Conservation (phyloP, 2,113 vertebrate genomes). For the Synchiropus splendidus region DNA sequence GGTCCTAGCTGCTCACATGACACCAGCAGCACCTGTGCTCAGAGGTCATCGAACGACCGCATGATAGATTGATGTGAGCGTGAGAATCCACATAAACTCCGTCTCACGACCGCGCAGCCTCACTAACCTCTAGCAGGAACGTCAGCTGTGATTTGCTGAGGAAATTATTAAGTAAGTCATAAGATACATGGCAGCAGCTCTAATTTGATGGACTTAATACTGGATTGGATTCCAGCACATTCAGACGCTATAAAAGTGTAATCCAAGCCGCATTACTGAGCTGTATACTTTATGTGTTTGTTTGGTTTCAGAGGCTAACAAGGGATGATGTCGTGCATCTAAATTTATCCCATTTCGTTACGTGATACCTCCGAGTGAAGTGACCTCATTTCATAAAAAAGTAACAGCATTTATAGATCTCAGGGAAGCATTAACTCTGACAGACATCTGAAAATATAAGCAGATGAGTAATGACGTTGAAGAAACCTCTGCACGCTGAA, state of each 20-base stretch:
- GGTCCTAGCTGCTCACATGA: constrained; percentile 39
- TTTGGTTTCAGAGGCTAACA: constrained; percentile 30
- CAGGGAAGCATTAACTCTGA: constrained; percentile 36
- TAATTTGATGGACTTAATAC: constrained; percentile 25
- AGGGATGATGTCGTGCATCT: constrained; percentile 43
- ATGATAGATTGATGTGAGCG: constrained; percentile 46
- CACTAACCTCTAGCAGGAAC: constrained; percentile 7
- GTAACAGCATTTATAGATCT: constrained; percentile 47
- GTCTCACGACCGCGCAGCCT: constrained; percentile 10
- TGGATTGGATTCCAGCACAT: constrained; percentile 4
- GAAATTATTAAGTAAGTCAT: neutral
- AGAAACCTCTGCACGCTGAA: neutral
- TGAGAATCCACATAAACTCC: constrained; percentile 22
- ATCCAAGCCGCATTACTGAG: constrained; percentile 13
- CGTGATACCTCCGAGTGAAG: constrained; percentile 39
- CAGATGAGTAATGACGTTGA: too few relatives aligned
- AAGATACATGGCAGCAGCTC: constrained; percentile 2
- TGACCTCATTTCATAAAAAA: constrained; percentile 59
- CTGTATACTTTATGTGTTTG: constrained; percentile 33
- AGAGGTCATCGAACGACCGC: constrained; percentile 27
- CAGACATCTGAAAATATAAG: constrained; percentile 6
- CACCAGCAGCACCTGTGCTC: constrained; percentile 57
- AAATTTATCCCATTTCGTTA: constrained; percentile 50
- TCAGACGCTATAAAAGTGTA: constrained; percentile 11
- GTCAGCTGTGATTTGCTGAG: constrained; percentile 5